These are phyloP conservation scores for Penaeus monodon DNA, from an alignment of 2,888 invertebrate species.

Conservation along the genomic window DNA sequence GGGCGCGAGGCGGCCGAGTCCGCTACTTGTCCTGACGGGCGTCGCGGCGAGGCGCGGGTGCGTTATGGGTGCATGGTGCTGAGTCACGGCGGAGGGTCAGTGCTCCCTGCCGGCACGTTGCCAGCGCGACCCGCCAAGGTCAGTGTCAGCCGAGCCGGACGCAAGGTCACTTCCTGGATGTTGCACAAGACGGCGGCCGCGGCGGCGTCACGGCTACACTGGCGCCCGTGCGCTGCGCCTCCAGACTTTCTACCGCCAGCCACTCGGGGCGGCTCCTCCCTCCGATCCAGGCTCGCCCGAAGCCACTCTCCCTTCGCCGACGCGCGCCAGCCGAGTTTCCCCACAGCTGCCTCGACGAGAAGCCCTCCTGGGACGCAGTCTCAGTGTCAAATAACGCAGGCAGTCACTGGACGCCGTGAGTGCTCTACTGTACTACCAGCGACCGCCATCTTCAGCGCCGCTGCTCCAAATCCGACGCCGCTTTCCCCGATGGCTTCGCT, in stretches of 20 bases:
- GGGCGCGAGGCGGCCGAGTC: background rate
- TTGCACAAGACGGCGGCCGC: slow-evolving; percentile 21
- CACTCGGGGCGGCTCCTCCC: slow-evolving; percentile 12
- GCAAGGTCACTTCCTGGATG: slow-evolving; percentile 42
- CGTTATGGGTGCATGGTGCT: slow-evolving; percentile 37
- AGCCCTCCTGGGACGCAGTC: slow-evolving; percentile 23
- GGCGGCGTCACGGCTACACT: slow-evolving; percentile 30
- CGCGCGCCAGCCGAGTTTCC: slow-evolving; percentile 27
- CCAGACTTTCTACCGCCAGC: slow-evolving; percentile 34
- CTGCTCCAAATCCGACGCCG: slow-evolving; percentile 32
- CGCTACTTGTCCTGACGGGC: slow-evolving; percentile 21
- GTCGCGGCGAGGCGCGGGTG: slow-evolving; percentile 30
- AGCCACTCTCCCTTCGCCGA: slow-evolving; percentile 39
- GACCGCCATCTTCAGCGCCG: slow-evolving; percentile 42
- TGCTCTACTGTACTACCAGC: slow-evolving; percentile 33
- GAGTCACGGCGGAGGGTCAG: slow-evolving; percentile 44
- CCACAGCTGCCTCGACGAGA: slow-evolving; percentile 10
- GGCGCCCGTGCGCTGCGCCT: slow-evolving; percentile 38
- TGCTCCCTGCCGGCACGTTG: slow-evolving; percentile 24
- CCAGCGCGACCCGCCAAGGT: slow-evolving; percentile 44
- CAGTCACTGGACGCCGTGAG: slow-evolving; percentile 23
- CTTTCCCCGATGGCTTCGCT: slow-evolving; percentile 12
- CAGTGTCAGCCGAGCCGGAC: slow-evolving; percentile 32
- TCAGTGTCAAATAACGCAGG: slow-evolving; percentile 28
- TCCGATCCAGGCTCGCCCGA: slow-evolving; percentile 3